Evolutionary conservation across 2,797 vertebrate genomes (phyloP).

Genomic region (Pseudomugil gertrudae): DNA sequence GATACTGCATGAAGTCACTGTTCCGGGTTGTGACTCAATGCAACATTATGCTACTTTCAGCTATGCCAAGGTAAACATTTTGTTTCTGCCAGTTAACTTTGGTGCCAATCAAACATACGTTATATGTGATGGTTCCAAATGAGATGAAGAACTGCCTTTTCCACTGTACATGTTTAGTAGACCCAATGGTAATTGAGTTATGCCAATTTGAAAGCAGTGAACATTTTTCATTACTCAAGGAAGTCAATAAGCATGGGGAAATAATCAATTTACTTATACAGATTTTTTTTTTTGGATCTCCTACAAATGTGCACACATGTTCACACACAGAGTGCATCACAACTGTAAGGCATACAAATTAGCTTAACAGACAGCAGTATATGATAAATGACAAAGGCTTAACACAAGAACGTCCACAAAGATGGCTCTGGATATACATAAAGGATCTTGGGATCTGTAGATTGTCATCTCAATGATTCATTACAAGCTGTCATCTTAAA

Average conservation of each 20-base stretch:
- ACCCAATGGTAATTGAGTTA: not conserved
- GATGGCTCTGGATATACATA: conserved; percentile 38
- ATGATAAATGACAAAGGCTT: conserved; percentile 31
- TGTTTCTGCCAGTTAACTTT: conserved; percentile 13
- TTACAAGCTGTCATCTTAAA: conserved; percentile 60
- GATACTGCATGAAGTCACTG: conserved; percentile 9
- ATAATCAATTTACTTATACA: conserved; percentile 35
- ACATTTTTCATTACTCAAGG: not conserved
- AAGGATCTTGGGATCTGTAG: conserved; percentile 47
- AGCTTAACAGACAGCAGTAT: conserved; percentile 53
- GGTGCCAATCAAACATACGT: not conserved
- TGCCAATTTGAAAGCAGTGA: not conserved
- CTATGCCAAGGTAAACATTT: not conserved
- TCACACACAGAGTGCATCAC: conserved; percentile 20
- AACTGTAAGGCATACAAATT: conserved; percentile 68
- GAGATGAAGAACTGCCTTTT: not conserved
- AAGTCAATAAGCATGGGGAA: conserved; percentile 4
- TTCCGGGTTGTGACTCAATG: not conserved
- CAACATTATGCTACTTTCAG: not conserved
- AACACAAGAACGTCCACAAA: conserved; percentile 30
- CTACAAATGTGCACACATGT: conserved; percentile 14
- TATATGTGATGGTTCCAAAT: not conserved
- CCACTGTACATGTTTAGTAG: conserved; percentile 2
- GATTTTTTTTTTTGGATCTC: conserved; percentile 39
- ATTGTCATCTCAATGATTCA: conserved; percentile 69